A percentile compares a stretch with the other conserved stretches of the same genome.
phyloP scores from a whole-genome alignment of 2,797 vertebrate genomes.

The Cyclopterus lumpus region DNA sequence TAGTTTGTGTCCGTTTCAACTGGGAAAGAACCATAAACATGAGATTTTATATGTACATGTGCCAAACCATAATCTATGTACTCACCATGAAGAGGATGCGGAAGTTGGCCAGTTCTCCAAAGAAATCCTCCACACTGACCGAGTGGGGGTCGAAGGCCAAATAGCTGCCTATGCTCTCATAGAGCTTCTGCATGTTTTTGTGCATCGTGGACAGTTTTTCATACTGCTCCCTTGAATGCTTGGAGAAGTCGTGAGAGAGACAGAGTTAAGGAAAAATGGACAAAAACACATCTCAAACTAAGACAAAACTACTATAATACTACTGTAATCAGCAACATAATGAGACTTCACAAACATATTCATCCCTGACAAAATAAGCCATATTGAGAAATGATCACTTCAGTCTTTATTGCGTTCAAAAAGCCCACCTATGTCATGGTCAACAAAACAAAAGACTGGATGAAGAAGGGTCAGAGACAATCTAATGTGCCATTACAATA shows the following conservation, averaged over 20 bases:
- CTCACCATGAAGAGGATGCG: constrained; percentile 94
- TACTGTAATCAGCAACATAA: constrained; percentile 12
- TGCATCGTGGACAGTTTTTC: constrained; percentile 96
- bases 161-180: constrained; percentile 92
- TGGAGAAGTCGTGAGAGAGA: constrained; percentile 89
- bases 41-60: constrained; percentile 41
- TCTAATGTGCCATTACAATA: constrained; percentile 77
- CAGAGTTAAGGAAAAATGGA: constrained; percentile 86
- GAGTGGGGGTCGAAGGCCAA: constrained; percentile 93
- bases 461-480: constrained; percentile 69
- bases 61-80: constrained; percentile 64
- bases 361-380: constrained; percentile 23
- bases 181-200: constrained; percentile 96
- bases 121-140: constrained; percentile 94
- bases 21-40: constrained; percentile 13
- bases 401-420: constrained; percentile 39
- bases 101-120: constrained; percentile 93
- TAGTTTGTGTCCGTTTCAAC: neutral
- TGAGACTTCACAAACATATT: constrained; percentile 6
- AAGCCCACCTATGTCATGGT: constrained; percentile 60
- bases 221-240: constrained; percentile 92
- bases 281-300: constrained; percentile 5
- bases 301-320: constrained; percentile 23
- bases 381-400: constrained; percentile 27
- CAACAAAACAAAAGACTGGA: constrained; percentile 59